Evolutionary conservation across 1,140 invertebrate species (phyloP).

Genomic region (honey bee (Apis mellifera)): DNA sequence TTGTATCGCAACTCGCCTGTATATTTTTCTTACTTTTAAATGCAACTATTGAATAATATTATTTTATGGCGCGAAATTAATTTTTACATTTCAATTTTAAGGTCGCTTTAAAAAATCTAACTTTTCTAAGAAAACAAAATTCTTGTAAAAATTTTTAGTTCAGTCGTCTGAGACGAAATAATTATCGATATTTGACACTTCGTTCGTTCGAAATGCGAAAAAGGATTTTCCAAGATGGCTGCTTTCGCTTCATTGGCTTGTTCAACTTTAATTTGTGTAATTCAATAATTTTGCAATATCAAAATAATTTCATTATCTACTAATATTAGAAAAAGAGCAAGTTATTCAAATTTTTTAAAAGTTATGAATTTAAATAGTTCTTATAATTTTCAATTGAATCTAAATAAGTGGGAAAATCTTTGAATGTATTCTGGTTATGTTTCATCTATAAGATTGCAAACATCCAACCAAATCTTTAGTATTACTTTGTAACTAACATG

Average conservation of each 20-base stretch:
- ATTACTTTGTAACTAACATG: neutral
- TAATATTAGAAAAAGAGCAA: neutral
- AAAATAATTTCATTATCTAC: neutral
- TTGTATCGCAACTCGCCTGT: slow-evolving; percentile 16
- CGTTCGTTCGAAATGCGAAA: slow-evolving; percentile 52
- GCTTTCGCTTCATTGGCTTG: slow-evolving; percentile 16
- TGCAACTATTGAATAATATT: slow-evolving; percentile 26
- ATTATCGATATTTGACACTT: slow-evolving; percentile 48
- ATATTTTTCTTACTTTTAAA: slow-evolving; percentile 41
- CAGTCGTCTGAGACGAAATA: neutral
- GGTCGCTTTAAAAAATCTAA: slow-evolving; percentile 9
- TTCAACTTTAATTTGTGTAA: slow-evolving; percentile 7
- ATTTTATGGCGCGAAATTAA: slow-evolving; percentile 33
- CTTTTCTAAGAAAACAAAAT: neutral
- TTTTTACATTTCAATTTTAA: slow-evolving; percentile 5
- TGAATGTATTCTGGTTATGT: slow-evolving; percentile 25
- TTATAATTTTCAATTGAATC: neutral
- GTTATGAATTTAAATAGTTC: neutral
- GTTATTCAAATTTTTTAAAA: neutral
- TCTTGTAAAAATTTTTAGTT: slow-evolving; percentile 10
- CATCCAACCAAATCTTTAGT: neutral
- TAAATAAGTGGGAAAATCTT: slow-evolving; percentile 28
- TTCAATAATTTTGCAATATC: slow-evolving; percentile 5
- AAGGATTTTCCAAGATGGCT: slow-evolving; percentile 55
- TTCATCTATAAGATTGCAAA: slow-evolving; percentile 22